Conservation (phyloP, 2,113 vertebrate genomes). For the Tupaia chinensis region DNA sequence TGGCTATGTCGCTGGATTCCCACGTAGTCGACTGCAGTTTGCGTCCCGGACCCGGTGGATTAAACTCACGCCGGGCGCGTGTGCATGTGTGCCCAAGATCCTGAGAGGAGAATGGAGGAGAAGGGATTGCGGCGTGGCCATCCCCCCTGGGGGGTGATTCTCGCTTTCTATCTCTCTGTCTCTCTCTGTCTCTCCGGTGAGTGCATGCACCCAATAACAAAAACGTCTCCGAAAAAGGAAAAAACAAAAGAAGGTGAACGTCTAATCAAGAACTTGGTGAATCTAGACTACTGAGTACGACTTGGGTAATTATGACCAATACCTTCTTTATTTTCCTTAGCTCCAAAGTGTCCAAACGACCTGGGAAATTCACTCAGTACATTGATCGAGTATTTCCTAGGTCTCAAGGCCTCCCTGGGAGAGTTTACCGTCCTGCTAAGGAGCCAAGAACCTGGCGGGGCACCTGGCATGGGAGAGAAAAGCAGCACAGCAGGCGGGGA, state of each 20-base stretch:
- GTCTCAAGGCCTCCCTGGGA: neutral
- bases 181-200: no score
- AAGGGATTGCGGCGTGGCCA: no score
- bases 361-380: neutral
- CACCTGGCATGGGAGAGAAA: neutral
- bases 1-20: no score
- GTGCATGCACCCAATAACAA: no score
- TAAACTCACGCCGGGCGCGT: no score
- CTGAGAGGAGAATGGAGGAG: no score
- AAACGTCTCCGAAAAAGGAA: no score
- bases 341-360: neutral
- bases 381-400: neutral
- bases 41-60: no score
- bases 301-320: conserved; percentile 5
- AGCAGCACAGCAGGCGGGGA: neutral
- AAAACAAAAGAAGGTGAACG: neutral
- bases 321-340: neutral
- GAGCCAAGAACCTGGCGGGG: neutral
- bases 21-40: no score
- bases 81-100: no score
- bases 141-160: no score
- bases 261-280: neutral
- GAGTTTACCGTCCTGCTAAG: neutral
- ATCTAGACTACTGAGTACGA: neutral
- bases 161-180: no score